Conservation (phyloP, 2,888 invertebrate species). For the Agrotis exclamationis region DNA sequence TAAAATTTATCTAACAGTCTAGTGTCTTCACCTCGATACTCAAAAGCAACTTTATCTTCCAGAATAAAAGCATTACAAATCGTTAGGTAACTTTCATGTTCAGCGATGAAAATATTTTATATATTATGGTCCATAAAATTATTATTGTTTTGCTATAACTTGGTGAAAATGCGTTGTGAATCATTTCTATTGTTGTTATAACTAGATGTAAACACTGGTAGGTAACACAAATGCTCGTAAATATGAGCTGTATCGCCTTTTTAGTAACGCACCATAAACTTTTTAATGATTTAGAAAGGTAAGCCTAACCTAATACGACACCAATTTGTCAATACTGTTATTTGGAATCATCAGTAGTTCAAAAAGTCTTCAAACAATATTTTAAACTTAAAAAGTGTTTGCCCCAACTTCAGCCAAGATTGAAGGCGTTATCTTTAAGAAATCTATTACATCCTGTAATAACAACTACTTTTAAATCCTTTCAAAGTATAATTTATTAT, state of each 20-base stretch:
- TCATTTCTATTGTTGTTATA: slow-evolving; percentile 62
- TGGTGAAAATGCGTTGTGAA: slow-evolving; percentile 52
- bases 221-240: slow-evolving; percentile 40
- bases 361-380: neutral
- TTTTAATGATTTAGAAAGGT: slow-evolving; percentile 9
- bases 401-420: neutral
- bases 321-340: neutral
- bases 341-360: neutral
- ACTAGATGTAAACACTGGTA: slow-evolving; percentile 45
- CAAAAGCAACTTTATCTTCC: slow-evolving; percentile 43
- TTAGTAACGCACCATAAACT: slow-evolving; percentile 18
- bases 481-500: no score
- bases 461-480: neutral
- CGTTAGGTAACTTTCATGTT: slow-evolving; percentile 52
- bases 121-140: slow-evolving; percentile 58
- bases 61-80: slow-evolving; percentile 59
- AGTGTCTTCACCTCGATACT: slow-evolving; percentile 28
- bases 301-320: neutral
- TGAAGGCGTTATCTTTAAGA: neutral
- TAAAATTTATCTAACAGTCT: slow-evolving; percentile 8
- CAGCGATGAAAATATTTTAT: slow-evolving; percentile 61
- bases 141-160: slow-evolving; percentile 57
- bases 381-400: neutral
- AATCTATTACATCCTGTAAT: neutral
- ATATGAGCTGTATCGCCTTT: slow-evolving; percentile 21